phyloP scores from a whole-genome alignment of 2,113 vertebrate species.

The Stercorarius parasiticus region DNA sequence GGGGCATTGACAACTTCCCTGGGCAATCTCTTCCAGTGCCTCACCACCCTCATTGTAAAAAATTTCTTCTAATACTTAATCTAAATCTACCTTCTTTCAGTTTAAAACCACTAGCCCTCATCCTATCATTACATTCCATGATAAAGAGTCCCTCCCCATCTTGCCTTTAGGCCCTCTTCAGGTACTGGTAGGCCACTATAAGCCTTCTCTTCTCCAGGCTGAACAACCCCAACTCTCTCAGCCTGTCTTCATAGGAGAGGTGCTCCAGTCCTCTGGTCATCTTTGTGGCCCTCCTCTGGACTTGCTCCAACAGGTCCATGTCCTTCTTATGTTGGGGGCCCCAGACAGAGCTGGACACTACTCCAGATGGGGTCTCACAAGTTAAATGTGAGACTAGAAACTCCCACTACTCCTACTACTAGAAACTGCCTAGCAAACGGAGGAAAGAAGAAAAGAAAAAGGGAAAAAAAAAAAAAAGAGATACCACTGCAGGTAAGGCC shows the following conservation, averaged over 20 bases:
- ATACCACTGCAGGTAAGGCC: neutral
- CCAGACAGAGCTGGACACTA: neutral
- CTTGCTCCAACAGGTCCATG: neutral
- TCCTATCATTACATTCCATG: neutral
- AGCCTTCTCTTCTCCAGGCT: neutral
- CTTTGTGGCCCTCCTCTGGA: neutral
- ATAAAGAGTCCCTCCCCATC: neutral
- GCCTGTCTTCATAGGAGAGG: neutral
- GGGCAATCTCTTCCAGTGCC: neutral
- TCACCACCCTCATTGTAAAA: neutral
- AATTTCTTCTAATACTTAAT: neutral
- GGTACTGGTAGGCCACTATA: neutral
- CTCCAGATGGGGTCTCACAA: neutral
- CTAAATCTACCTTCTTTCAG: neutral
- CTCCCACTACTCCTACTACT: neutral
- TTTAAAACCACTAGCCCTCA: neutral
- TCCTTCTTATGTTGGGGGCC: neutral
- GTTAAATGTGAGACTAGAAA: neutral
- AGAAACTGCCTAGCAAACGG: neutral
- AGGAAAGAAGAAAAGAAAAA: rapidly evolving
- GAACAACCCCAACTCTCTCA: neutral
- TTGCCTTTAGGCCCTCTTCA: neutral
- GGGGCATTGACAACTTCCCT: neutral
- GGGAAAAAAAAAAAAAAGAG: neutral
- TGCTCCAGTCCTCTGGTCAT: neutral